These are phyloP conservation scores for Aphelenchoides besseyi DNA, from an alignment of 1,140 invertebrate genomes.

Conservation along the genomic window DNA sequence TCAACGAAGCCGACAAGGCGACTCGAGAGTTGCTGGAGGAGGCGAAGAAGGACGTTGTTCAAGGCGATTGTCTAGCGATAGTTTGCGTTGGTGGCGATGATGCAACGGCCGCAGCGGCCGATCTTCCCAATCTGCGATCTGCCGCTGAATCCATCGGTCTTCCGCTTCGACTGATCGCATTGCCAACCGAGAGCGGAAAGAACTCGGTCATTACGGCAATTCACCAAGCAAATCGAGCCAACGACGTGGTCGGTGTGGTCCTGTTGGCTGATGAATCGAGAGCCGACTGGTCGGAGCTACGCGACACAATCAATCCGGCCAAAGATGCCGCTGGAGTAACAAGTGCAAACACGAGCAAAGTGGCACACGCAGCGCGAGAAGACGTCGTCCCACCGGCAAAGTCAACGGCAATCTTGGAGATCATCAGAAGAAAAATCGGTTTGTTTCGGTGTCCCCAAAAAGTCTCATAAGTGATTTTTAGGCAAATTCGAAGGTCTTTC, in stretches of 20 bases:
- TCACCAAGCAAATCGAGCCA: background rate
- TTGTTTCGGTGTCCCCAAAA: background rate
- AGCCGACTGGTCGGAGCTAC: background rate
- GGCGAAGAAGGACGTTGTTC: background rate
- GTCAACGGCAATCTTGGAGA: background rate
- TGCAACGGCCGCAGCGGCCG: background rate
- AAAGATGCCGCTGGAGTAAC: constrained; percentile 1
- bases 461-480: background rate
- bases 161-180: background rate
- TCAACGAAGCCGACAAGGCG: background rate
- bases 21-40: background rate
- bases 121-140: background rate
- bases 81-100: background rate
- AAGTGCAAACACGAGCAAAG: background rate
- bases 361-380: background rate
- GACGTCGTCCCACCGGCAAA: background rate
- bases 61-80: background rate
- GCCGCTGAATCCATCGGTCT: background rate
- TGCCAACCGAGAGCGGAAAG: background rate
- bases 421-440: background rate
- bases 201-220: background rate
- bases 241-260: background rate
- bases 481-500: background rate
- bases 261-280: background rate
- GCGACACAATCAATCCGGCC: background rate